Base-by-base conservation (phyloP, 2,888 invertebrate genomes). In the Metacarcinus magister region DNA sequence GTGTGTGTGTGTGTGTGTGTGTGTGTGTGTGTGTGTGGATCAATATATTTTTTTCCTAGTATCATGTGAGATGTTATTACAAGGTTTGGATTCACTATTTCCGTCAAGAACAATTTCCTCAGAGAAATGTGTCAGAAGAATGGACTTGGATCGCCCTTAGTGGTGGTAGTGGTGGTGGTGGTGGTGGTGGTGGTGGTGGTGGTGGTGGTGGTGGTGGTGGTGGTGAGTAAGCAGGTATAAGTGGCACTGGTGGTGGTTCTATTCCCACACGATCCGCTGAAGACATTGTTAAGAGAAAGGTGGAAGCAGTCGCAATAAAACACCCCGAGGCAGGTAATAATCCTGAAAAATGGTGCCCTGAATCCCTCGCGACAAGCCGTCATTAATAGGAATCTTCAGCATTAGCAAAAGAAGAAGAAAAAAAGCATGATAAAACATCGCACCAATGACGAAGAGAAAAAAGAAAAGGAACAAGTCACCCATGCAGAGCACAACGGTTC, bases 1-100 rank as follows among this genome's bases (percentile, higher is more conserved):
- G 87, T 87, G 87, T 87, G 87, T 87, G 87, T 87, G 87, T 87
- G 87, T 87, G 87, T 87, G 87, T 87, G 87, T 87, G 87, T 87
- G 87, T 87, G 87, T 87, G 7, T 82, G n/a, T 82, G 32, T 23
- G 82, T 82, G 82, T 28, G 4, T 23, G 7, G 16, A 13, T 87
- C n/a, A n/a, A n/a, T 60, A 60, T n/a, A 67, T n/a, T 75, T 75
- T 75, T 75, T 75, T 75, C 75, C 28, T 75, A 75, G 2, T 75
- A n/a, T 75, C 75, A 75, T 75, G 28, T 75, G 75, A 75, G 23
- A n/a, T 87, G 32, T 87, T 39, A 87, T 10, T 16, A 87, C 10
- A 16, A 39, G 39, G 39, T 32, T 87, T 87, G 32, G 87, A 39
- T 39, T 39, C 8, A 39, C 39, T 87, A 39, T 87, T 87, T 87